Percentiles rank a stretch among this genome's conserved stretches.
phyloP scores from a whole-genome alignment of 2,888 invertebrate genomes.

The Drosophila testacea region DNA sequence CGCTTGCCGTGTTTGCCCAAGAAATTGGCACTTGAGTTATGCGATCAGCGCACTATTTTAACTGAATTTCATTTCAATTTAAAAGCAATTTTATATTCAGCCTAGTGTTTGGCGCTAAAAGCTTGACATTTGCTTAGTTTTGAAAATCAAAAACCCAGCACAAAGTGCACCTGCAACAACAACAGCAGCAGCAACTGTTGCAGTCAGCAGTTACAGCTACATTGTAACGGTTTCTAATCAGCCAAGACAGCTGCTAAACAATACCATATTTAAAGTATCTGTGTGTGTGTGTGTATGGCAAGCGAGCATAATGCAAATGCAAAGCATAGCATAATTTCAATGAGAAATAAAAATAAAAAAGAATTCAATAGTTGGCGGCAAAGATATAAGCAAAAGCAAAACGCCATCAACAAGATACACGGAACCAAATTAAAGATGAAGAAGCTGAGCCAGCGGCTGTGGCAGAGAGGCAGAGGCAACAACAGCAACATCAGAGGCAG shows the following conservation, averaged over 20 bases:
- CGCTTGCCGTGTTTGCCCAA: slow-evolving; percentile 63
- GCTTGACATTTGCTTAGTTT: slow-evolving; percentile 10
- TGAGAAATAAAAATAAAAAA: slow-evolving; percentile 35
- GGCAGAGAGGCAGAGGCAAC: slow-evolving; percentile 20
- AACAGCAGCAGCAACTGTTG: not conserved
- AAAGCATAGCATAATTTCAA: slow-evolving; percentile 77
- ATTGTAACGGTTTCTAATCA: slow-evolving; percentile 53
- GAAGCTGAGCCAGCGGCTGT: slow-evolving; percentile 62
- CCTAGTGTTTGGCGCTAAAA: slow-evolving; percentile 25
- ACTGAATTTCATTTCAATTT: slow-evolving; percentile 14
- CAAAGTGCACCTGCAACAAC: slow-evolving; percentile 55
- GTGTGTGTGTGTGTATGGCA: slow-evolving; percentile 33
- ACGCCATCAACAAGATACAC: slow-evolving; percentile 80
- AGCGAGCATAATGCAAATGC: slow-evolving; percentile 68
- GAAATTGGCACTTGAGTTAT: slow-evolving; percentile 54
- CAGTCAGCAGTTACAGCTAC: slow-evolving; percentile 27
- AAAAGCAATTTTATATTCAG: not conserved
- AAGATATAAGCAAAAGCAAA: slow-evolving; percentile 78
- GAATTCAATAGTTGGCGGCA: slow-evolving; percentile 64
- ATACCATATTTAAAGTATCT: slow-evolving; percentile 4
- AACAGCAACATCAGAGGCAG: slow-evolving; percentile 9
- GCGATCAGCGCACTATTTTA: slow-evolving; percentile 32
- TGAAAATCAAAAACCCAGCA: slow-evolving; percentile 28
- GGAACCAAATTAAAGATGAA: slow-evolving; percentile 81
- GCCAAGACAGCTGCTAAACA: slow-evolving; percentile 26